Evolutionary conservation across 2,888 invertebrate species (phyloP).

Genomic region (Dryadula phaetusa): DNA sequence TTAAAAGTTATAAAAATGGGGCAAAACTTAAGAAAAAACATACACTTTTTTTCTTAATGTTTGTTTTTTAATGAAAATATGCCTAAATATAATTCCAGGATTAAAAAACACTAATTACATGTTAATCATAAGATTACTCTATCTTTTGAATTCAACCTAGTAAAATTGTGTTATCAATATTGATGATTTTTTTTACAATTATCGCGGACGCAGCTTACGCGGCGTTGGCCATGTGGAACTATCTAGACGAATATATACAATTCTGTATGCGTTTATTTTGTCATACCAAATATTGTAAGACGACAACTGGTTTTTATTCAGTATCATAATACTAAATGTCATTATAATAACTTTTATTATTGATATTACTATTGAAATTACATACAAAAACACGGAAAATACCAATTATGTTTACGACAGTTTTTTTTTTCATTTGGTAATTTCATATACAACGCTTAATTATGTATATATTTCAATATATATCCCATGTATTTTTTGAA

Average conservation of each 20-base stretch:
- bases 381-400: not conserved
- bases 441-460: too few species aligned
- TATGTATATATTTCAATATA: too few species aligned
- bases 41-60: too few species aligned
- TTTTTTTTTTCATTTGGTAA: too few species aligned
- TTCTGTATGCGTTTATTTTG: not conserved
- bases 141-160: constrained; percentile 15
- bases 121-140: constrained; percentile 5
- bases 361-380: not conserved
- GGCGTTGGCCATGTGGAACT: constrained; percentile 36
- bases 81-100: not conserved
- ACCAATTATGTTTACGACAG: not conserved
- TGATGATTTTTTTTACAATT: constrained; percentile 36
- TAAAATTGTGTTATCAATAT: constrained; percentile 40
- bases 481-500: too few species aligned
- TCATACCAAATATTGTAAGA: not conserved
- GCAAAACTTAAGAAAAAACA: too few species aligned
- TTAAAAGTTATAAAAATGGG: too few species aligned
- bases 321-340: not conserved
- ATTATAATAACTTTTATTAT: not conserved
- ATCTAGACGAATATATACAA: constrained; percentile 27
- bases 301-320: constrained; percentile 1
- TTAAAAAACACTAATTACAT: constrained; percentile 2
- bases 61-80: not conserved
- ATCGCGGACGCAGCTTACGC: constrained; percentile 28